A percentile compares a stretch with the other conserved stretches of the same genome.
phyloP scores from a whole-genome alignment of 2,113 vertebrate species.

The Cyanoramphus novaezelandiae region DNA sequence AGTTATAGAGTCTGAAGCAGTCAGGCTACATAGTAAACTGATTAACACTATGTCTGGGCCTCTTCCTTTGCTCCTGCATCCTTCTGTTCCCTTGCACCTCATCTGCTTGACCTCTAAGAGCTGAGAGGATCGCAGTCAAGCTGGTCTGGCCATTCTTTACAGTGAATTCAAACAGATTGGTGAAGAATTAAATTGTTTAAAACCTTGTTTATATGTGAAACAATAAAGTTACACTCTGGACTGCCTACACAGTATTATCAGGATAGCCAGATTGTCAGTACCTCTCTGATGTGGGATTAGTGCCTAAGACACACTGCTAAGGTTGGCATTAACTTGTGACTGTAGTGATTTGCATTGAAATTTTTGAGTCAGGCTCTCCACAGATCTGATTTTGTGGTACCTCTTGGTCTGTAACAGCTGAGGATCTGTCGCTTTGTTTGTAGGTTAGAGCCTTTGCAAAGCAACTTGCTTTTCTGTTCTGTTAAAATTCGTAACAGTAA shows the following conservation, averaged over 20 bases:
- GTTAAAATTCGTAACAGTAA: not conserved
- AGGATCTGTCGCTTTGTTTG: not conserved
- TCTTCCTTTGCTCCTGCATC: not conserved
- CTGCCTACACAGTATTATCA: not conserved
- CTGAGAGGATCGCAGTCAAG: not conserved
- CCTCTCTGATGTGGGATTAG: not conserved
- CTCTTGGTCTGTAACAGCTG: not conserved
- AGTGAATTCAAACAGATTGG: not conserved
- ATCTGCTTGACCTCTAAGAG: not conserved
- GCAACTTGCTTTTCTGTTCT: not conserved
- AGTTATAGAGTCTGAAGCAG: not conserved
- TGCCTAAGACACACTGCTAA: not conserved
- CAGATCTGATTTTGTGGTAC: not conserved
- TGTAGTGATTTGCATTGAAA: not conserved
- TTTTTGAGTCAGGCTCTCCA: not conserved
- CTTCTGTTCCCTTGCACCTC: not conserved
- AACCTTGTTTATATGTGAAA: not conserved
- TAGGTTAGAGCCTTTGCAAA: not conserved
- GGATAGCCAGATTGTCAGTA: not conserved
- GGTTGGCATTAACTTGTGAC: not conserved
- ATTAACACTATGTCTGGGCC: fast-evolving
- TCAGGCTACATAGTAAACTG: not conserved
- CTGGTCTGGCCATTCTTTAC: not conserved
- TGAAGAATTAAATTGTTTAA: not conserved
- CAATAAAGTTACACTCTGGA: not conserved